phyloP scores from a whole-genome alignment of 2,113 vertebrate species.

The Alligator mississippiensis region DNA sequence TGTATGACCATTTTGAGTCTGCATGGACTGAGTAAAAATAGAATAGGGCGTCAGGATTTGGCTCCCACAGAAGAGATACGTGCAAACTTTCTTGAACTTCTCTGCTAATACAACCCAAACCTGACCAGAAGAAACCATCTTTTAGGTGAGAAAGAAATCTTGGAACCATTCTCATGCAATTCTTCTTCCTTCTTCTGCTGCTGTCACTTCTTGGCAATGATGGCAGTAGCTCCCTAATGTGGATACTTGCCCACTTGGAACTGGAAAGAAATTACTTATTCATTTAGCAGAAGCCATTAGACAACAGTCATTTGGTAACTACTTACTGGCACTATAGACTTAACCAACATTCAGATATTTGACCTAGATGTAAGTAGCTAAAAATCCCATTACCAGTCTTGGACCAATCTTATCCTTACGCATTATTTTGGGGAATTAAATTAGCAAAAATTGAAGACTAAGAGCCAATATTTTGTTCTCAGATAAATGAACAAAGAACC shows the following conservation, averaged over 20 bases:
- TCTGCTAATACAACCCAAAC: not conserved
- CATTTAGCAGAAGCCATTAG: conserved; percentile 23
- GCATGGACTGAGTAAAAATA: not conserved
- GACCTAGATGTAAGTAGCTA: conserved; percentile 58
- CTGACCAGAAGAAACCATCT: not conserved
- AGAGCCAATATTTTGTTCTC: not conserved
- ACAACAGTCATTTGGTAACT: conserved; percentile 45
- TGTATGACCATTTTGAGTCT: conserved; percentile 2
- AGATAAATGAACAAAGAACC: not conserved
- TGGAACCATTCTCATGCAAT: not conserved
- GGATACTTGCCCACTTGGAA: not conserved
- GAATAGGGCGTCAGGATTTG: not conserved
- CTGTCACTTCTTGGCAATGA: not conserved
- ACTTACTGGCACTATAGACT: conserved; percentile 63
- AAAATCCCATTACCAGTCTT: conserved; percentile 71
- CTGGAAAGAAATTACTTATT: conserved; percentile 2
- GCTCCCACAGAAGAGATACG: not conserved
- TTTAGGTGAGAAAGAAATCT: not conserved
- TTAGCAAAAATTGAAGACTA: conserved; percentile 39
- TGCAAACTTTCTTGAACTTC: not conserved
- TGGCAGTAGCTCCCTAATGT: not conserved
- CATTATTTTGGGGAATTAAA: conserved; percentile 48
- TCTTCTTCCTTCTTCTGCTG: not conserved
- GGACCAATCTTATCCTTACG: conserved; percentile 59
- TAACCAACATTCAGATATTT: conserved; percentile 60